These are phyloP conservation scores for Plecturocebus donacophilus DNA, from an alignment of 2,113 vertebrate species.

Conservation along the genomic window DNA sequence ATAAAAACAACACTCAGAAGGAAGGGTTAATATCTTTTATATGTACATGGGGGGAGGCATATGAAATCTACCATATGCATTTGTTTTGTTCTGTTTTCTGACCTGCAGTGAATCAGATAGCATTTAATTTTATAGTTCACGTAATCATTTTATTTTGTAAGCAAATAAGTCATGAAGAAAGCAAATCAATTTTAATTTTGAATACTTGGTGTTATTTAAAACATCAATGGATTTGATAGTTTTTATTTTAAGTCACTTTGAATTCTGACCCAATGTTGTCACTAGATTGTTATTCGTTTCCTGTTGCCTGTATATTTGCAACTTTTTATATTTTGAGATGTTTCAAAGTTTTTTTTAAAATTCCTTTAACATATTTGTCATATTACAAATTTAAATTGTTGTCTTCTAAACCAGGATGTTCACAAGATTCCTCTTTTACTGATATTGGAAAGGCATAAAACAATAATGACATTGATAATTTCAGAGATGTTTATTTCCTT, in stretches of 20 bases:
- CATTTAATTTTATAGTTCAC: background rate
- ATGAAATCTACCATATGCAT: background rate
- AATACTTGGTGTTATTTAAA: background rate
- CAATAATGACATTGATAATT: background rate
- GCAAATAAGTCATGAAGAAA: background rate
- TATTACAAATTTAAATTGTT: conserved; percentile 22
- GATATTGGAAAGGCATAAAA: background rate
- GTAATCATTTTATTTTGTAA: background rate
- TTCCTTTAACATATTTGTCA: background rate
- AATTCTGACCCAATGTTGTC: conserved; percentile 67
- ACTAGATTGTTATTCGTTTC: background rate
- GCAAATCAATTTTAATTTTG: conserved; percentile 41
- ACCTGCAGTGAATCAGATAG: background rate
- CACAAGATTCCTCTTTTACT: background rate
- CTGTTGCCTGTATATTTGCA: background rate
- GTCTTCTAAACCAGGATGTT: background rate
- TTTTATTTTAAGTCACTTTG: conserved; percentile 16
- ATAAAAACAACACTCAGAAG: background rate
- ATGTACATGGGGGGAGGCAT: background rate
- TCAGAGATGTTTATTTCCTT: background rate
- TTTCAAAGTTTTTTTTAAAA: background rate
- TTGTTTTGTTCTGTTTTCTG: background rate
- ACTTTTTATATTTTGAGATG: background rate
- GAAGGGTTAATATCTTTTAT: background rate
- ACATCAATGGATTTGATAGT: conserved; percentile 5